A percentile compares a stretch with the other conserved stretches of the same genome.
phyloP scores from a whole-genome alignment of 2,113 vertebrate genomes.

The Fulmarus glacialis region DNA sequence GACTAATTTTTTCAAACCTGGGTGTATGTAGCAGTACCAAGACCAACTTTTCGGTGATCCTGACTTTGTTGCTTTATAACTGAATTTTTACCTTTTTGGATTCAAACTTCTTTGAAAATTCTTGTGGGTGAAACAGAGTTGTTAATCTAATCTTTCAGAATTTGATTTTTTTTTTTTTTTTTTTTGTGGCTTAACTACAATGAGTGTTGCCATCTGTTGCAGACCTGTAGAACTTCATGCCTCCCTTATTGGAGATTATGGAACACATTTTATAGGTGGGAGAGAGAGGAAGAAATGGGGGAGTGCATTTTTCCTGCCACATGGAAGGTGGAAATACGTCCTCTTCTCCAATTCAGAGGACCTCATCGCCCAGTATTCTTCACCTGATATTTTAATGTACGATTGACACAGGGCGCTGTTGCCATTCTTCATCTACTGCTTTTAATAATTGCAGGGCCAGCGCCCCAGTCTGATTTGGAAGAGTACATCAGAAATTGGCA shows the following conservation, averaged over 20 bases:
- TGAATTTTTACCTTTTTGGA: not conserved
- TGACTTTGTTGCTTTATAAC: not conserved
- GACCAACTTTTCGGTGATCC: not conserved
- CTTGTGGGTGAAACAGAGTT: not conserved
- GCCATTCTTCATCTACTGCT: rapidly evolving
- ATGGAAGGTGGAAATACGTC: not conserved
- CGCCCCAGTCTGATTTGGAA: not conserved
- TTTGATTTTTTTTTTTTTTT: not conserved
- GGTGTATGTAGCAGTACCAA: not conserved
- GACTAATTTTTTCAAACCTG: not conserved
- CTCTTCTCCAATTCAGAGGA: not conserved
- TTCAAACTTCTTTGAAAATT: not conserved
- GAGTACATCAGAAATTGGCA: not conserved
- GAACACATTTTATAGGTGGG: not conserved
- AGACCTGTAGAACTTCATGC: not conserved
- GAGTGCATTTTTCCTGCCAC: not conserved
- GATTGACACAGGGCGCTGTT: not conserved
- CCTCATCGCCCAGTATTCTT: not conserved
- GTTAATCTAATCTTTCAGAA: not conserved
- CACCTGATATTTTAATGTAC: not conserved
- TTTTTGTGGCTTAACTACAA: not conserved
- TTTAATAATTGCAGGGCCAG: not conserved
- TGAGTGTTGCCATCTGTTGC: not conserved
- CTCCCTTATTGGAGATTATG: not conserved
- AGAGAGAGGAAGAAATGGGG: not conserved